phyloP scores from a whole-genome alignment of 1,140 invertebrate species.

The Delia radicum region DNA sequence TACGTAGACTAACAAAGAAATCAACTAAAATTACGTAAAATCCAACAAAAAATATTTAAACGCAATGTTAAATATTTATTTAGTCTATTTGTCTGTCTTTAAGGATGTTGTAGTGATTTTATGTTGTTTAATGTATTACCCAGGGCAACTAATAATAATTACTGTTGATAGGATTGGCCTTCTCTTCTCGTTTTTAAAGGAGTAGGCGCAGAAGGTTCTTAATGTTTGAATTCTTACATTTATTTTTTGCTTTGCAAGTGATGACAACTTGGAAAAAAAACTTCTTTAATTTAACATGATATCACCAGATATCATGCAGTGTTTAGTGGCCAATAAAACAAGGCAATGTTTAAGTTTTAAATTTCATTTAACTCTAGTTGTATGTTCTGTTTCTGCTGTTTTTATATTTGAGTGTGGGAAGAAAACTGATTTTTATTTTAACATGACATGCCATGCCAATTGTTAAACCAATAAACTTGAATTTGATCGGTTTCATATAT shows the following conservation, averaged over 20 bases:
- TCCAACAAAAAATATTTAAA: slow-evolving; percentile 13
- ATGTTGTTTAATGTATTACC: slow-evolving; percentile 3
- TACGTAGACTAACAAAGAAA: slow-evolving; percentile 19
- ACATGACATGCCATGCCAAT: slow-evolving; percentile 22
- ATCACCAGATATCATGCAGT: slow-evolving; percentile 19
- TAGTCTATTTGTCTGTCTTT: not conserved
- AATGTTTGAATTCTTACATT: not conserved
- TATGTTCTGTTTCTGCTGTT: not conserved
- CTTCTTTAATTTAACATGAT: slow-evolving; percentile 15
- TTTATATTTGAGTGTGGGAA: slow-evolving; percentile 9
- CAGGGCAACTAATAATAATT: slow-evolving; percentile 13
- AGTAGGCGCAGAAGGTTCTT: not conserved
- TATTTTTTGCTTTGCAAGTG: not conserved
- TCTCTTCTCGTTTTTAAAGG: not conserved
- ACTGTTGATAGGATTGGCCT: slow-evolving; percentile 14
- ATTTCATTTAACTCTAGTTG: slow-evolving; percentile 1
- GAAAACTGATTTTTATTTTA: slow-evolving; percentile 21
- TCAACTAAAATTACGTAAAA: slow-evolving; percentile 10
- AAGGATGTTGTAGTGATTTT: not conserved
- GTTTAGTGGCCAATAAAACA: slow-evolving; percentile 17
- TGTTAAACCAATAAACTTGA: slow-evolving; percentile 24
- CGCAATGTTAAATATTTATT: slow-evolving; percentile 1
- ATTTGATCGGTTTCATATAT: not conserved
- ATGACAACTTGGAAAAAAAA: slow-evolving; percentile 16
- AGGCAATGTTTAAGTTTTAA: slow-evolving; percentile 18